Evolutionary conservation across 92 coral and sea anemone genomes (phyloP).

Genomic region (Porites divaricata): DNA sequence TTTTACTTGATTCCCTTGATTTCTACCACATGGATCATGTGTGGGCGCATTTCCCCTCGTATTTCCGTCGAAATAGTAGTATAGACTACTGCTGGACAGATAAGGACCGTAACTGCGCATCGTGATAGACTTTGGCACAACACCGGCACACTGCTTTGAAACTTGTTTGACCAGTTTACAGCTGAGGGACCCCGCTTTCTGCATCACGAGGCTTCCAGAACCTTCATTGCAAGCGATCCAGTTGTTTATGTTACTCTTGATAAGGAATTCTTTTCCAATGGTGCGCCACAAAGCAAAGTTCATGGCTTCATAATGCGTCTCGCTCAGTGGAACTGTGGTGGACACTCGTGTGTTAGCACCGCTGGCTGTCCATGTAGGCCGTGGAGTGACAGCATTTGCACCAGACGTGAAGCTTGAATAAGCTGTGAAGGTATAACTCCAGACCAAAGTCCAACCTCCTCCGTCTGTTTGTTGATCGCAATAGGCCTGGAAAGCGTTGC

Average conservation of each 20-base stretch:
- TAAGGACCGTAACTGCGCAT: too few species aligned
- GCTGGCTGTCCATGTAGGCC: slow-evolving; percentile 17
- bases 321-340: slow-evolving; percentile 40
- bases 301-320: slow-evolving; percentile 52
- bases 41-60: too few species aligned
- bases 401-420: background rate
- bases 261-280: slow-evolving; percentile 36
- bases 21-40: too few species aligned
- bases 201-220: too few species aligned
- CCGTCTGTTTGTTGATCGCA: slow-evolving; percentile 30
- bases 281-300: slow-evolving; percentile 41
- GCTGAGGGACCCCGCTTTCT: too few species aligned
- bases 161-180: too few species aligned
- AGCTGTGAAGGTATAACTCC: slow-evolving; percentile 49
- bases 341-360: slow-evolving; percentile 22
- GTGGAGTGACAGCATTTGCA: slow-evolving; percentile 22
- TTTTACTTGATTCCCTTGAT: too few species aligned
- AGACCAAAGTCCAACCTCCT: slow-evolving; percentile 63
- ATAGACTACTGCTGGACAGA: too few species aligned
- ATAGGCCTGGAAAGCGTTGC: slow-evolving; percentile 39
- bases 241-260: slow-evolving; percentile 26
- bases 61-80: too few species aligned
- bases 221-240: slow-evolving; percentile 2
- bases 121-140: too few species aligned
- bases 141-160: too few species aligned